Base-by-base conservation (phyloP, 2,113 vertebrate genomes). In the Pagrus major region DNA sequence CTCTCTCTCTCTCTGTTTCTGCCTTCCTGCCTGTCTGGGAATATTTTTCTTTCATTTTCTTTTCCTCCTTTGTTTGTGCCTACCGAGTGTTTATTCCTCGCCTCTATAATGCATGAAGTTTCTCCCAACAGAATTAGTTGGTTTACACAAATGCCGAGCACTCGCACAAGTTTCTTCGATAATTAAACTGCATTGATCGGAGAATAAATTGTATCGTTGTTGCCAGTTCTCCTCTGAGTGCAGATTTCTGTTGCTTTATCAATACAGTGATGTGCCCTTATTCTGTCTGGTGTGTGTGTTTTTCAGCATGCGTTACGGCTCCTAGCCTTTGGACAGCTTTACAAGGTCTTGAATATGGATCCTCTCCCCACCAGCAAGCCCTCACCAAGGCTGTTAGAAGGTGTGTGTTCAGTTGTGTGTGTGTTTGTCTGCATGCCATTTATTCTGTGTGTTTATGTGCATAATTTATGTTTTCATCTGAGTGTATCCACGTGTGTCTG, bases 321-420 rank as follows among this genome's bases (percentile, higher is more conserved):
- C 76, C 76, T 91, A n/a, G 92, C 92, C 72, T 93, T 93, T 9
- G 91, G 93, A 86, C 91, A 93, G 72, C 86, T 93, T 37, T 80
- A 93, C 91, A 91, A 85, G 69, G 90, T 94, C 55, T 58, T 94
- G 76, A 86, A 92, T 56, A 90, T 94, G 91, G 91, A 92, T 80
- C 91, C 88, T 78, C 91, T 93, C 33, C 90, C 90, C 8, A 47
- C 76, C 76, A 85, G 47, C 73, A 91, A 80, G 49, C 78, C 78
- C 29, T 83, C 86, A 16, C 16, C 78, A 7, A 71, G 80, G 61
- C 85, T 75, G 44, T 37, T 79, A 21, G 85, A 89, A 89, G 90
- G 89, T 90, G 71, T 54, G 80, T 84, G 56, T 78, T 72, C 49
- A 64, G 33, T 9, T 59, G 10, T 51, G 15, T 71, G 12, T 68